Base-by-base conservation (phyloP, 2,888 invertebrate genomes). In the Drosophila ustulata region DNA sequence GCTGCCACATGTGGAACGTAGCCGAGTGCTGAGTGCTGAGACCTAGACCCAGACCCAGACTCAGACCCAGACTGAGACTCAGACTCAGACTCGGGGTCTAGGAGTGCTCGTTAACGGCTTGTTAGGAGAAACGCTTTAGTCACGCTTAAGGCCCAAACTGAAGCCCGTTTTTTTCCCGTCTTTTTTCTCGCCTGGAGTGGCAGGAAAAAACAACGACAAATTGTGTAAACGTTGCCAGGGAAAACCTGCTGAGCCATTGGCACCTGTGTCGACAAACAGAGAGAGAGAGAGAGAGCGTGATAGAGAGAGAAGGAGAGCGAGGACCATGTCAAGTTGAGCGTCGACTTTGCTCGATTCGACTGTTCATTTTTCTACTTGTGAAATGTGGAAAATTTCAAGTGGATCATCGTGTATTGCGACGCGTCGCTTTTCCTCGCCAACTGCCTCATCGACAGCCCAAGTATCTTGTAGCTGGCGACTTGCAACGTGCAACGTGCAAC, bases 61-160 rank as follows among this genome's bases (percentile, higher is more conserved):
- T 7, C 23, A 6, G 25, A 25, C 18, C 13, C 32, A 26, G 18
- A 34, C n/a, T 7, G 11, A 6, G 25, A 5, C 7, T 18, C 26
- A 34, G 25, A 7, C 28, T n/a, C 18, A 46, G 23, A 28, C 46
- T 55, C 25, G 26, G 34, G 23, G 51, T 47, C 30, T 47, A 47
- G 56, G 25, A 56, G 57, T 69, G 81, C 88, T 86, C 84, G 89
- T 89, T 86, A 86, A 80, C 88, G 78, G 75, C 76, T 73, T 77
- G 79, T 79, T 81, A 69, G 71, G 64, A 63, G 71, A 86, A 86
- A 76, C 74, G 81, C 87, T 83, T 78, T 72, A 89, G 89, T 83
- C 89, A 88, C 89, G 88, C 78, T 73, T 75, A 75, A 86, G 56
- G 56, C 45, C 39, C 43, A 25, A 45, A 55, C 55, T 55, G 45